A percentile compares a stretch with the other conserved stretches of the same genome.
phyloP scores from a whole-genome alignment of 2,113 vertebrate genomes.

The Speoplatyrhinus poulsoni region DNA sequence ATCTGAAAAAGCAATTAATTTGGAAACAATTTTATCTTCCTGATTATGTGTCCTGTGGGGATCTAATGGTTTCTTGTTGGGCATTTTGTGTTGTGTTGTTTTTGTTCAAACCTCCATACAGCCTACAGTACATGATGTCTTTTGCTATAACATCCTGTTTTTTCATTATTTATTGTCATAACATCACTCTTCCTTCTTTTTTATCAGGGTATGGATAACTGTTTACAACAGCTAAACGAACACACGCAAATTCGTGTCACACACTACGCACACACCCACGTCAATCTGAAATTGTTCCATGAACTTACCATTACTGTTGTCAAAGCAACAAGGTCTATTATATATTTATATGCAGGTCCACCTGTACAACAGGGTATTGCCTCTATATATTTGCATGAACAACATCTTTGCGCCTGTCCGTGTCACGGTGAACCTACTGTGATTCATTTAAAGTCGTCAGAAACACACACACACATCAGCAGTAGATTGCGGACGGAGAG shows the following conservation, averaged over 20 bases:
- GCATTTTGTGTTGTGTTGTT: neutral
- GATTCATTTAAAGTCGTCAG: conserved; percentile 25
- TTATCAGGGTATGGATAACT: conserved; percentile 34
- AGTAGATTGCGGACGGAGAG: conserved; percentile 32
- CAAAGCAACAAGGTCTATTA: neutral
- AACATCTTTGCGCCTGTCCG: neutral
- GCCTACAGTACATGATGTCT: too few species aligned
- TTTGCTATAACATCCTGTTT: conserved; percentile 71
- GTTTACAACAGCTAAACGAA: conserved; percentile 20
- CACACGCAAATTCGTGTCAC: conserved; percentile 25
- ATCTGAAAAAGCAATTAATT: too few species aligned
- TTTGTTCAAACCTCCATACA: neutral
- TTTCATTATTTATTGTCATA: conserved; percentile 58
- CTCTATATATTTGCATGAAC: too few species aligned
- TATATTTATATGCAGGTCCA: neutral
- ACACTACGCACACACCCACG: neutral
- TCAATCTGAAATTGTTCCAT: too few species aligned
- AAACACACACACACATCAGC: conserved; percentile 50
- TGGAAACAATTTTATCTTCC: too few species aligned
- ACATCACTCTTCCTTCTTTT: conserved; percentile 73
- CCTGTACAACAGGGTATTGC: too few species aligned
- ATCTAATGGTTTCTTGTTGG: too few species aligned
- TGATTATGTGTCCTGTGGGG: too few species aligned
- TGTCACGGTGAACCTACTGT: neutral
- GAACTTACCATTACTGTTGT: too few species aligned